phyloP scores from a whole-genome alignment of 2,888 invertebrate genomes.

The Polyommatus icarus region DNA sequence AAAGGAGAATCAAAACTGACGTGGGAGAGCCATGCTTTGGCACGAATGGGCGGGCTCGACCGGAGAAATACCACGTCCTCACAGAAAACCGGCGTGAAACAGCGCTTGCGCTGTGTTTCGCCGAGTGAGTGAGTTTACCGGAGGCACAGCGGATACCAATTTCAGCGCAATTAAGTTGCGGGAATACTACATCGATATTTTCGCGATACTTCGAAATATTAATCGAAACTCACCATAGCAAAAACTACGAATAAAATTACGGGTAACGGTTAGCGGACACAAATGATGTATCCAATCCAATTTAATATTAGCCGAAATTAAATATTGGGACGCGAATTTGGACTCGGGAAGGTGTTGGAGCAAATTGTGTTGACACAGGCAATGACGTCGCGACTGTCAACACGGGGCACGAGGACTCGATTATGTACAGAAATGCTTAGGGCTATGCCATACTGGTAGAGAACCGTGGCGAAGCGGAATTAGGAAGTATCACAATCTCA shows the following conservation, averaged over 20 bases:
- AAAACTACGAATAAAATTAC: neutral
- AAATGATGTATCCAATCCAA: conserved; percentile 30
- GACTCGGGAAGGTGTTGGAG: conserved; percentile 50
- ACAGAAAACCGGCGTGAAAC: no score
- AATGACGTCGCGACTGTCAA: conserved; percentile 53
- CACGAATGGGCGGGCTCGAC: no score
- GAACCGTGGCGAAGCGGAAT: neutral
- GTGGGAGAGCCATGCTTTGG: no score
- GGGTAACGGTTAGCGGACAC: neutral
- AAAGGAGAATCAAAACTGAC: no score
- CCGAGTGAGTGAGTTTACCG: no score
- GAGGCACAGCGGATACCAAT: no score
- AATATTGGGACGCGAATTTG: conserved; percentile 51
- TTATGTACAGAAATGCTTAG: conserved; percentile 45
- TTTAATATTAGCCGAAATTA: conserved; percentile 44
- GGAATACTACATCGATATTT: no score
- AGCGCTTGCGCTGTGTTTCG: no score
- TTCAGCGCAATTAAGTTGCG: no score
- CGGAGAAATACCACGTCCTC: no score
- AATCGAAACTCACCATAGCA: neutral
- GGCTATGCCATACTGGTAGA: neutral
- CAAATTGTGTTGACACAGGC: conserved; percentile 53
- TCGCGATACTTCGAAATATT: neutral
- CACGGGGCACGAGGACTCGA: conserved; percentile 48
- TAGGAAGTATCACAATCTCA: neutral